A percentile compares a stretch with the other conserved stretches of the same genome.
phyloP scores from a whole-genome alignment of 2,888 invertebrate species.

The Resseliella maxima region DNA sequence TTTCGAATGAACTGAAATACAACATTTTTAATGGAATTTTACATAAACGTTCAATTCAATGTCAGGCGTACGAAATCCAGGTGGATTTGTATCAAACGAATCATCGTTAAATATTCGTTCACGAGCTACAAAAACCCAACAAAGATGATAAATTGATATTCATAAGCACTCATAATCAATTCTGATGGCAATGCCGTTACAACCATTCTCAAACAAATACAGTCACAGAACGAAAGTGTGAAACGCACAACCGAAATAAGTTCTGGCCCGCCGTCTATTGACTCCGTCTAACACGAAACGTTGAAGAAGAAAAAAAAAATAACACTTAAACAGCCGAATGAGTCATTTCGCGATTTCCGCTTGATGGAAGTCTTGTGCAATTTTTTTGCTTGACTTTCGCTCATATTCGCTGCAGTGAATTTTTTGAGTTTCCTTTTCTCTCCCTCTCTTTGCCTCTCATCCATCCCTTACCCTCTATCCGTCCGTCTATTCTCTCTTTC shows the following conservation, averaged over 20 bases:
- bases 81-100: conserved; percentile 1
- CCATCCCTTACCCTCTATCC: not conserved
- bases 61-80: not conserved
- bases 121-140: not conserved
- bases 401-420: not conserved
- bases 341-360: conserved; percentile 27
- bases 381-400: conserved; percentile 13
- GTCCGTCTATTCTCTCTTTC: no score
- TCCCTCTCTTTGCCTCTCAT: not conserved
- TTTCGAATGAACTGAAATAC: not conserved
- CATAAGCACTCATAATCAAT: not conserved
- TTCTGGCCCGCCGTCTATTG: not conserved
- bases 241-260: not conserved
- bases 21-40: no score
- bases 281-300: not conserved
- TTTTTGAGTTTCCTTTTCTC: not conserved
- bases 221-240: not conserved
- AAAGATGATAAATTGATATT: not conserved
- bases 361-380: not conserved
- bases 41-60: no score
- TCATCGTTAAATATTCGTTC: not conserved
- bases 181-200: not conserved
- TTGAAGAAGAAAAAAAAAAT: not conserved
- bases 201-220: not conserved
- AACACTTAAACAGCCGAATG: conserved; percentile 24